Base-by-base conservation (phyloP, 2,113 vertebrate species). In the Rhineura floridana region DNA sequence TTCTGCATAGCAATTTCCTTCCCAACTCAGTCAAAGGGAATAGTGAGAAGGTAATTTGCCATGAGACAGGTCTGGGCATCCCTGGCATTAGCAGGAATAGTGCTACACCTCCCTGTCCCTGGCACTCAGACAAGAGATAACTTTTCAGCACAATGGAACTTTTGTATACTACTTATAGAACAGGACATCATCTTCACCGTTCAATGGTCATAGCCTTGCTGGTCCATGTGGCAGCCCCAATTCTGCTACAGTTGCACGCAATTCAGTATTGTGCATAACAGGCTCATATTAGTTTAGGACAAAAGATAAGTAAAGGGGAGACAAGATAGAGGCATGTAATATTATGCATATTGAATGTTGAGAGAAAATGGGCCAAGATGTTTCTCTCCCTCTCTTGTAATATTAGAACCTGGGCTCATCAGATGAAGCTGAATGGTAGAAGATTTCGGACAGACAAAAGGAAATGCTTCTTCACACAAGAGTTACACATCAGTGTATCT, bases 1-100 rank as follows among this genome's bases (percentile, higher is more conserved):
- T 81, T 79, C 46, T 63, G 50, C 6, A 39, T 46, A 81, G 55
- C 67, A 75, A 67, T 84, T 87, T 85, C 42, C 88, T 84, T 83
- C 85, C 84, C 63, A n/a, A n/a, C 39, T 76, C 72, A 82, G 39
- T 78, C 73, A 67, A 86, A 50, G 62, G 42, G 70, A 6, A 89
- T 62, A 69, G 28, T n/a, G 5, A 30, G 19, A 9, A 65, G 33
- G 21, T 55, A 52, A 46, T 52, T 70, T 63, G 23, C 65, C 44
- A 75, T 1, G 19, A 65, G 77, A 48, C 67, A 36, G 36, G 46
- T 3, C n/a, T 39, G 39, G 44, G 44, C 77, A 84, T 11, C 15
- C 3, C 1, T 36, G 9, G 30, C 44, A 55, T 73, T 80, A 73
- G 77, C 48, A 63, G 59, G 36, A 52, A 82, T 46, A 5, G 72